phyloP scores from a whole-genome alignment of 2,888 invertebrate species.

The Tetheella fluctuosa region DNA sequence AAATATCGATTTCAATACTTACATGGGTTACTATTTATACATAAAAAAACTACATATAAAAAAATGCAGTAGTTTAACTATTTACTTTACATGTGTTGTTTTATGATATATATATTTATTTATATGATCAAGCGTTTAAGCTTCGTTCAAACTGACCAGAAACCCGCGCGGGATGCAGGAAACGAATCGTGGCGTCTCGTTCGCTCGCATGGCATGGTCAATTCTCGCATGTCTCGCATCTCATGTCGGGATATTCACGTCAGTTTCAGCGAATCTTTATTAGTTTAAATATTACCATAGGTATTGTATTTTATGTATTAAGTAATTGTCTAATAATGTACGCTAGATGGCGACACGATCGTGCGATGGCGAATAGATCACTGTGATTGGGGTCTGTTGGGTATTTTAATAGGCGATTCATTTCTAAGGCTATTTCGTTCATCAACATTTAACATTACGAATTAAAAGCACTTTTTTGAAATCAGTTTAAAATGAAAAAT shows the following conservation, averaged over 20 bases:
- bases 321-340: background rate
- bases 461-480: no score
- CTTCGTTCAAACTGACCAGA: no score
- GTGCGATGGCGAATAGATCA: slow-evolving; percentile 52
- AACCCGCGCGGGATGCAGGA: no score
- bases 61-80: background rate
- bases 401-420: slow-evolving; percentile 21
- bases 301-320: background rate
- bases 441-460: background rate
- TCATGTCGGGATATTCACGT: no score
- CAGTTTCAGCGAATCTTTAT: no score
- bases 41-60: no score
- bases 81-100: background rate
- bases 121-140: background rate
- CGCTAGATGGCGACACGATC: slow-evolving; percentile 48
- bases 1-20: no score
- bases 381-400: slow-evolving; percentile 40
- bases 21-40: no score
- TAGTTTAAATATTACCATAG: background rate
- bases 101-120: background rate
- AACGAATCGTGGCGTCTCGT: no score
- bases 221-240: no score
- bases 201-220: no score
- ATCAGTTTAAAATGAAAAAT: no score
- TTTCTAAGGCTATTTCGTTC: background rate